These are phyloP conservation scores for Masticophis lateralis DNA, from an alignment of 2,797 vertebrate genomes.

Conservation along the genomic window DNA sequence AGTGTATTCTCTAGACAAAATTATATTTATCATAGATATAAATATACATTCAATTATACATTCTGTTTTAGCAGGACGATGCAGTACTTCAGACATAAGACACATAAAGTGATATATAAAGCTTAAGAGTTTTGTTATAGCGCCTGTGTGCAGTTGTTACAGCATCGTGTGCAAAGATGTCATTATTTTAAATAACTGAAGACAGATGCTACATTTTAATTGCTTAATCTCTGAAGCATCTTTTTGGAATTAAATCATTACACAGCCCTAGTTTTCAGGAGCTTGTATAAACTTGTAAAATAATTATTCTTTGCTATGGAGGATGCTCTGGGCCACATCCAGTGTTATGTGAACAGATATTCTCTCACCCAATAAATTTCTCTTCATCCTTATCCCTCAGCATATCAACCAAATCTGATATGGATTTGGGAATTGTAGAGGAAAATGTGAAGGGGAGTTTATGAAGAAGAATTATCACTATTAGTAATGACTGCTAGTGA, in stretches of 20 bases:
- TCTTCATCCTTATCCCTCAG: neutral
- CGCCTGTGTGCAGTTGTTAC: neutral
- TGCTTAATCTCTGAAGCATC: neutral
- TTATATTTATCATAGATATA: neutral
- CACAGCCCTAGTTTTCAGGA: neutral
- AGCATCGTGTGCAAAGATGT: neutral
- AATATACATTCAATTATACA: neutral
- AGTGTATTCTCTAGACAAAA: neutral
- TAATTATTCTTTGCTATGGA: neutral
- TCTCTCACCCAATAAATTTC: neutral
- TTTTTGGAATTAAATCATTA: neutral
- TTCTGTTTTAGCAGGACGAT: neutral
- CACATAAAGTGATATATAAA: neutral
- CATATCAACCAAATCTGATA: neutral
- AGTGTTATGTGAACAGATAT: neutral
- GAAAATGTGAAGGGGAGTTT: neutral
- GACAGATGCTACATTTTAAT: neutral
- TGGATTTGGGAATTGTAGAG: neutral
- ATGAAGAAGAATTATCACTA: neutral
- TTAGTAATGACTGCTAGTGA: neutral
- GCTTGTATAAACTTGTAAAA: neutral
- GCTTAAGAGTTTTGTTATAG: neutral
- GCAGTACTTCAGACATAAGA: neutral
- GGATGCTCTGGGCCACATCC: neutral
- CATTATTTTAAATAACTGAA: neutral